phyloP scores from a whole-genome alignment of 2,888 invertebrate species.

The Scaptomyza polygonia region DNA sequence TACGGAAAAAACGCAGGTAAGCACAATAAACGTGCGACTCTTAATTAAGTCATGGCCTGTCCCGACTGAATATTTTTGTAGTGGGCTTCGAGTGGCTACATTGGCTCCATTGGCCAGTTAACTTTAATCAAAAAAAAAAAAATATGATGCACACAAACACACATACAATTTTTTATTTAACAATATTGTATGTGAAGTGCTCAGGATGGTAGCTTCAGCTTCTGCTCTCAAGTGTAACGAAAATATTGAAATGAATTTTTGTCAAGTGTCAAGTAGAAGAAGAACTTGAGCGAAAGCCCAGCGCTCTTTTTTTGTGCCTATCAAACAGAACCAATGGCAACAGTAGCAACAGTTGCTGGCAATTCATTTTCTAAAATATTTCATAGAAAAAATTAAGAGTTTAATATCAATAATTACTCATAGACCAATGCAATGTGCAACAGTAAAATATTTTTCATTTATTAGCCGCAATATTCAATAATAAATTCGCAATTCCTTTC shows the following conservation, averaged over 20 bases:
- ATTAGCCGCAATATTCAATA: no score
- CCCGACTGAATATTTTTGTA: conserved; percentile 49
- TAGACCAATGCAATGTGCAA: no score
- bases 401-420: no score
- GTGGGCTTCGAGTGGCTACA: conserved; percentile 72
- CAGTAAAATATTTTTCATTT: no score
- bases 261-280: conserved; percentile 56
- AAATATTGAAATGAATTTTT: conserved; percentile 75
- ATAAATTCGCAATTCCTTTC: no score
- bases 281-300: conserved; percentile 27
- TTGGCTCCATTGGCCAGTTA: conserved; percentile 59
- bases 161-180: conserved; percentile 67
- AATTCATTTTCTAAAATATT: background rate
- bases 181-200: conserved; percentile 64
- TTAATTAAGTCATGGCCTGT: conserved; percentile 76
- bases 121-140: conserved; percentile 23
- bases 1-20: conserved; percentile 71
- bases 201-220: conserved; percentile 55
- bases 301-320: background rate
- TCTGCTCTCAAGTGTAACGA: conserved; percentile 67
- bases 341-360: background rate
- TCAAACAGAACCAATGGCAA: no score
- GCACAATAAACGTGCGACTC: conserved; percentile 79
- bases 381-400: no score
- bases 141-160: conserved; percentile 5